A percentile compares a stretch with the other conserved stretches of the same genome.
Evolutionary conservation across 2,888 invertebrate species (phyloP).

Genomic region (Lasioglossum marginatum): DNA sequence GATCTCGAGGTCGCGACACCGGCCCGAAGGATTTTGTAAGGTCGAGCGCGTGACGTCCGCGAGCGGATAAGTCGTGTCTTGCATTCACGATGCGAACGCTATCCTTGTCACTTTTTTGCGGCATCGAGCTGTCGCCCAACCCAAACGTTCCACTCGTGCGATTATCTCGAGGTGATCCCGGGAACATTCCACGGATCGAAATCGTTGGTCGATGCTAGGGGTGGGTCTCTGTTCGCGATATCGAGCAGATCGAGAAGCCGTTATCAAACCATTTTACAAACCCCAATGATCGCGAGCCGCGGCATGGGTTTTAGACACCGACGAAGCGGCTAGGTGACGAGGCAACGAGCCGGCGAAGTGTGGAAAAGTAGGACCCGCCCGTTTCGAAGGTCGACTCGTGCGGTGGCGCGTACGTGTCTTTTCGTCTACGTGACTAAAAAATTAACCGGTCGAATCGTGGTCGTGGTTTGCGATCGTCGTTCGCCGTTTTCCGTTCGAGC

Average conservation of each 20-base stretch:
- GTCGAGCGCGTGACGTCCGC: conserved; percentile 61
- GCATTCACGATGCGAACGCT: conserved; percentile 59
- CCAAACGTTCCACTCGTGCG: not conserved
- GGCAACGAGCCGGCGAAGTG: not conserved
- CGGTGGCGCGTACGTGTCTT: conserved; percentile 13
- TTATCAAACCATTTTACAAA: no score
- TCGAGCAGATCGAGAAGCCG: no score
- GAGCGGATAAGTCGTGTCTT: conserved; percentile 56
- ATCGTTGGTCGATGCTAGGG: not conserved
- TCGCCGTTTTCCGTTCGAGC: conserved; percentile 2
- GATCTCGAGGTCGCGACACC: conserved; percentile 45
- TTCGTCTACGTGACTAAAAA: conserved; percentile 56
- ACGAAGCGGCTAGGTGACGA: not conserved
- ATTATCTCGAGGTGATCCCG: not conserved
- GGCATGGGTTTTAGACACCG: not conserved
- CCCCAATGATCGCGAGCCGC: no score
- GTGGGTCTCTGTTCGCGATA: no score
- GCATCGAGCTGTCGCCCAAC: not conserved
- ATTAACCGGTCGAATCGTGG: conserved; percentile 22
- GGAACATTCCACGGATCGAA: not conserved
- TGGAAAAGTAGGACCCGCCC: conserved; percentile 41
- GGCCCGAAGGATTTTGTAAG: conserved; percentile 66
- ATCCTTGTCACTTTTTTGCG: not conserved
- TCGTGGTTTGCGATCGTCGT: not conserved
- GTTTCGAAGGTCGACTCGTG: conserved; percentile 53